Conservation (phyloP, 2,113 vertebrate species). For the Galbula dea region DNA sequence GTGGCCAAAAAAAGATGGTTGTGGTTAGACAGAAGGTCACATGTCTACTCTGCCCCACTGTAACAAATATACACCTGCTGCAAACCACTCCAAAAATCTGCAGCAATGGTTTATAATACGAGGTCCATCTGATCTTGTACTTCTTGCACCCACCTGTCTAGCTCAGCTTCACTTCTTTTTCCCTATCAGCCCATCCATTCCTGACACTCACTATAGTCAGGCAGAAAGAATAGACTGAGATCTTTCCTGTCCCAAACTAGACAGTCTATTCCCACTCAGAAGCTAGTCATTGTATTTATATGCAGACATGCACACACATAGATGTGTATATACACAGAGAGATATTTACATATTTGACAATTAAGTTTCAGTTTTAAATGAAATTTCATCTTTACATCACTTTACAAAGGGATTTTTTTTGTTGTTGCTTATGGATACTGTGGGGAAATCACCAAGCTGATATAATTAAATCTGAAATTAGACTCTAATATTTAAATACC, state of each 20-base stretch:
- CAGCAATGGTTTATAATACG: neutral
- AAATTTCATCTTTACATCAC: neutral
- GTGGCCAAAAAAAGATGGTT: too few species aligned
- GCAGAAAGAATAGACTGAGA: neutral
- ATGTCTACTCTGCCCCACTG: neutral
- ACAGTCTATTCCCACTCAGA: neutral
- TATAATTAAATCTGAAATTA: neutral
- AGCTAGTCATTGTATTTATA: neutral
- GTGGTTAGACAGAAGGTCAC: neutral
- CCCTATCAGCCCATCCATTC: neutral
- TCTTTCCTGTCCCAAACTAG: neutral
- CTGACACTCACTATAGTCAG: neutral
- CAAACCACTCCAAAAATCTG: neutral
- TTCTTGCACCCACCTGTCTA: neutral
- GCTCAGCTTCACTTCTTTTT: neutral
- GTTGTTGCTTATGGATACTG: neutral
- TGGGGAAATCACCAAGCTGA: neutral
- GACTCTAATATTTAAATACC: neutral
- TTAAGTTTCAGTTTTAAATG: neutral
- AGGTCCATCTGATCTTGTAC: neutral
- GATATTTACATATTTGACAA: neutral
- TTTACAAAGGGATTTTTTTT: neutral
- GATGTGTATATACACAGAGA: neutral
- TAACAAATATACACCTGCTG: accelerated
- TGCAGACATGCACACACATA: neutral